Conservation (phyloP, 2,888 invertebrate genomes). For the Muscina levida region DNA sequence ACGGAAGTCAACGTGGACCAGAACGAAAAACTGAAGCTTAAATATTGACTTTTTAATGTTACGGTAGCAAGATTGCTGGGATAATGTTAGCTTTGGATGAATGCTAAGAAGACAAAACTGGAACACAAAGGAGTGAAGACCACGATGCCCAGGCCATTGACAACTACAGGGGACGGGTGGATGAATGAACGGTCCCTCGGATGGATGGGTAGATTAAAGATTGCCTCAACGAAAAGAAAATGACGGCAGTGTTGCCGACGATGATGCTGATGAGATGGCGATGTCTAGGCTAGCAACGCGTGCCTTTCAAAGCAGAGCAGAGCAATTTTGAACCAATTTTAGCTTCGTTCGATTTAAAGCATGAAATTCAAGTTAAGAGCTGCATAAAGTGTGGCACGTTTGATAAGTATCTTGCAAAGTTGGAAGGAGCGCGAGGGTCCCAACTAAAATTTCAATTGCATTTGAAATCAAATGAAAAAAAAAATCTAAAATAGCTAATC, state of each 20-base stretch:
- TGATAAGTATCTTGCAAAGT: conserved; percentile 24
- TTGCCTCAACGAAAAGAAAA: conserved; percentile 24
- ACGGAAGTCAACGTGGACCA: conserved; percentile 12
- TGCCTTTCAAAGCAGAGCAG: conserved; percentile 44
- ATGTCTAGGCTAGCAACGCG: conserved; percentile 50
- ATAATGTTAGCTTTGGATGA: conserved; percentile 25
- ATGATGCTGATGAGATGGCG: conserved; percentile 31
- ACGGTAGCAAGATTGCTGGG: conserved; percentile 51
- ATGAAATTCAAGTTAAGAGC: not conserved
- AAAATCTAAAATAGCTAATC: no score
- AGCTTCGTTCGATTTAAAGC: conserved; percentile 3
- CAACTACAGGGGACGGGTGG: conserved; percentile 49
- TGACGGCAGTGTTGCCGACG: conserved; percentile 19
- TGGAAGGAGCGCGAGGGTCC: conserved; percentile 16
- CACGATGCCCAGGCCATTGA: conserved; percentile 54
- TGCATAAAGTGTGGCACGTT: conserved; percentile 49
- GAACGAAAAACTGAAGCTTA: conserved; percentile 49
- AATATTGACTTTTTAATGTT: conserved; percentile 67
- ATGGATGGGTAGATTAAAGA: conserved; percentile 50
- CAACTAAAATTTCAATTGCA: not conserved
- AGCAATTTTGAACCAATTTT: conserved; percentile 41
- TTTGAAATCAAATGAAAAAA: no score
- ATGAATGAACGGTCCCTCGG: conserved; percentile 40
- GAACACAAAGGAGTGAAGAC: conserved; percentile 30
- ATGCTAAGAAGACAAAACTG: conserved; percentile 49